Base-by-base conservation (phyloP, 2,113 vertebrate species). In the Heteronetta atricapilla region DNA sequence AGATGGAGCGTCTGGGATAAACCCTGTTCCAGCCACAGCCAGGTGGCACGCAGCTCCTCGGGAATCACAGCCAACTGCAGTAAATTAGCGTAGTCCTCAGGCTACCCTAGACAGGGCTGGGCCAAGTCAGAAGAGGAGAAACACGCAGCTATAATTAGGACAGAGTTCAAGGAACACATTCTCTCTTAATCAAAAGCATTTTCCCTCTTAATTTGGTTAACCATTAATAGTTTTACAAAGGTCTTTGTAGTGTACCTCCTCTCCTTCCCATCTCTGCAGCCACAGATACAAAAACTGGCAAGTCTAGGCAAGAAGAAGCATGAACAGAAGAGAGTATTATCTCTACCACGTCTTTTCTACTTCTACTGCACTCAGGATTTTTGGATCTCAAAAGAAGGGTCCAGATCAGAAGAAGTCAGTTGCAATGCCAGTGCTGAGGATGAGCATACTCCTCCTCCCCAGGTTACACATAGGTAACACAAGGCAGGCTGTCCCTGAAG, bases 21-120 rank as follows among this genome's bases (percentile, higher is more conserved):
- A 28, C 44, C 63, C 40, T 64, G 16, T 9, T 83, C 68, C 7
- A 84, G n/a, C 67, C 85, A 33, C 6, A 82, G 68, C 72, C 84
- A 77, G 53, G 85, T 82, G 56, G 56, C 73, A 78, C 33, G 58
- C 3, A 2, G 4, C 66, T 91, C 64, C 85, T 67, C 2, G 0
- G 48, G 72, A 60, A 93, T 22, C 60, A 64, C 66, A 81, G 90
- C 74, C 88, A 96, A 76, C 22, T 36, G 22, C 2, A 78, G 52
- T 26, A 95, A 93, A 90, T 64, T 81, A 90, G 77, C 94, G 78
- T 2, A 93, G 42, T 68, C 90, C 68, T 78, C 79, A 78, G 90
- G 94, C 85, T 93, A 91, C 56, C 64, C 69, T 68, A 75, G 50
- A 31, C 3, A 78, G 46, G 62, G 72, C 56, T 91, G 59, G 64